Evolutionary conservation across 2,888 invertebrate species (phyloP), one percentile per base, ranked within the genome.

Genomic region (Corythucha ciliata): DNA sequence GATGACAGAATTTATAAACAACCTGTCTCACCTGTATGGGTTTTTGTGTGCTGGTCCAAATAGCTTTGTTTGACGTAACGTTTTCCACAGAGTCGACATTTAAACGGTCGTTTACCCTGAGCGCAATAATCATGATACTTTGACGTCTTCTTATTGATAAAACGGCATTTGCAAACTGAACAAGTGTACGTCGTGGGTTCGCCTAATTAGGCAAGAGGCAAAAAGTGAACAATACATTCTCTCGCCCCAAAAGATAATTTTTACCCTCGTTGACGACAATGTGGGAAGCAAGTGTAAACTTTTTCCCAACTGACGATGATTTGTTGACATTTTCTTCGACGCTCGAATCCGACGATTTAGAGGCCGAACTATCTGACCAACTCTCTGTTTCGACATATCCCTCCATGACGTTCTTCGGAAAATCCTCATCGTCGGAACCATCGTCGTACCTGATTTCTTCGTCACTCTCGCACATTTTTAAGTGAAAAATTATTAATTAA

Each of bases 11-110:
- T 29, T 29, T 29, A 10, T 8, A n/a, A 14, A 12, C 14, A 12
- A 14, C 8, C 8, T 14, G 14, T 36, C 14, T 12, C 37, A 59
- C 59, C 59, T 50, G 51, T 51, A 48, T 59, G 59, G 27, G 24
- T 54, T 24, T 49, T 53, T 8, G 46, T 14, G 39, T 60, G 59
- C 44, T 51, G 48, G 10, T 54, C 46, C 16, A 56, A 34, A 47
- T 57, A 55, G 33, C 53, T 52, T 29, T 53, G 57, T 47, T 57
- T 58, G 10, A 57, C 48, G 41, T 58, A 60, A 26, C 50, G 40
- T 29, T 49, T 55, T 8, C 53, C 54, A 50, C 59, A 60, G 3
- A 57, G 45, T 10, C 44, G 34, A 49, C 59, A 59, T 22, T 48
- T 55, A 14, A 52, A 45, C 2, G 56, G 57, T 18, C 52, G 54